Percentiles rank a stretch among this genome's conserved stretches.
phyloP scores from a whole-genome alignment of 2,797 vertebrate species.

The Rhyacichthys aspro region DNA sequence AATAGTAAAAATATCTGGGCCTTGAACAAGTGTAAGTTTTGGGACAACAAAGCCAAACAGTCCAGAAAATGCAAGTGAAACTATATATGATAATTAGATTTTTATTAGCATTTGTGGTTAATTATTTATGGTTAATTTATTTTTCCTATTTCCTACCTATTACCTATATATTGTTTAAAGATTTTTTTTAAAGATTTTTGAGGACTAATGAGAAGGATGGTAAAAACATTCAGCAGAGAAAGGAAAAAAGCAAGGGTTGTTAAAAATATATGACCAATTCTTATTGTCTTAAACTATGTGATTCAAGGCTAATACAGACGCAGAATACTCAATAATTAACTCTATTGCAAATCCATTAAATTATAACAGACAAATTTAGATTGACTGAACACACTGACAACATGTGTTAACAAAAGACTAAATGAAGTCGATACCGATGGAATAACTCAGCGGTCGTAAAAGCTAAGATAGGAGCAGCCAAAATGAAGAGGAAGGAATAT shows the following conservation, averaged over 20 bases:
- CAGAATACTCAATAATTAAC: conserved; percentile 12
- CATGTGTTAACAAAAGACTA: conserved; percentile 20
- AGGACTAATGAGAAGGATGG: conserved; percentile 6
- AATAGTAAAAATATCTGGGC: conserved; percentile 23
- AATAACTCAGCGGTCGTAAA: conserved; percentile 40
- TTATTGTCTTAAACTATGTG: conserved; percentile 3
- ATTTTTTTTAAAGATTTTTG: conserved; percentile 1
- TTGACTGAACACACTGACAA: background rate
- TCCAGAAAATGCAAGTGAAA: conserved; percentile 10
- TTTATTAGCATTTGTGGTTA: conserved; percentile 34
- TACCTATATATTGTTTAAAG: background rate
- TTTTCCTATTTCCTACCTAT: background rate
- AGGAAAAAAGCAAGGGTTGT: background rate
- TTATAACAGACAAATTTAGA: conserved; percentile 6
- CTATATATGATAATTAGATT: conserved; percentile 4
- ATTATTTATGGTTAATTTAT: background rate
- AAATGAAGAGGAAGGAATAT: conserved; percentile 59
- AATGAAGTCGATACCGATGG: conserved; percentile 25
- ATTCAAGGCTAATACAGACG: background rate
- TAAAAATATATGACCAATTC: background rate
- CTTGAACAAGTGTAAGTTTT: conserved; percentile 26
- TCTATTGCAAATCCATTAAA: conserved; percentile 8
- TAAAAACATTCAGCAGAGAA: background rate
- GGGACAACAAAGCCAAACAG: conserved; percentile 21
- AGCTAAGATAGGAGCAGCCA: conserved; percentile 43